Base-by-base conservation (phyloP, 2,888 invertebrate species). In the Tineola bisselliella region DNA sequence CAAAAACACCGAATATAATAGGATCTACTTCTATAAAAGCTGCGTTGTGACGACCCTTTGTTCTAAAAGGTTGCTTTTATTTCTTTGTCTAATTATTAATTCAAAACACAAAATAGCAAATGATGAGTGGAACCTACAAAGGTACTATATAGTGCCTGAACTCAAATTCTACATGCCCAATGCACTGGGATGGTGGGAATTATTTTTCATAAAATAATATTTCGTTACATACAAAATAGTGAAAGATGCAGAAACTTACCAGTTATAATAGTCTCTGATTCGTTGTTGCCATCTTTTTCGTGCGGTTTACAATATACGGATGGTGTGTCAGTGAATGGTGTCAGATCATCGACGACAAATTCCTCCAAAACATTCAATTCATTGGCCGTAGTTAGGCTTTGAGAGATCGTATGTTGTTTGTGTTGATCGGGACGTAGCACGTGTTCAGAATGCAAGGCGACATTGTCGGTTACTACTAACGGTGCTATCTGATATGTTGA, bases 401-500 rank as follows among this genome's bases (percentile, higher is more conserved):
- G 69, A 43, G 64, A 73, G 62, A 76, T 65, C 63, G 70, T 75
- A 69, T 77, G 77, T 70, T 72, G 66, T 64, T 70, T 72, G 31
- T 75, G 73, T 70, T 71, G 65, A 62, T 64, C 66, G 68, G 76
- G 64, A 63, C 66, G 62, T 64, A 87, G 71, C 62, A 77, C 73
- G 59, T 74, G 74, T 76, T 87, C 88, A 66, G 74, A 76, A 71
- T 81, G 78, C 31, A 84, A 64, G 63, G 74, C 72, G 59, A 73
- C 70, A 62, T 74, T 80, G 66, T 88, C 79, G 63, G 79, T 80
- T 62, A 84, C 68, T 62, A 81, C 69, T 63, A 84, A 68, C 19
- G 84, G 79, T 66, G 75, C 73, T 61, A 77, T 67, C 65, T 71
- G 73, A 61, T 74, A 73, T 61, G 83, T 75, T 66, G 75, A 72